These are phyloP conservation scores for Dasysyrphus tricinctus DNA, from an alignment of 2,888 invertebrate genomes.

Conservation along the genomic window DNA sequence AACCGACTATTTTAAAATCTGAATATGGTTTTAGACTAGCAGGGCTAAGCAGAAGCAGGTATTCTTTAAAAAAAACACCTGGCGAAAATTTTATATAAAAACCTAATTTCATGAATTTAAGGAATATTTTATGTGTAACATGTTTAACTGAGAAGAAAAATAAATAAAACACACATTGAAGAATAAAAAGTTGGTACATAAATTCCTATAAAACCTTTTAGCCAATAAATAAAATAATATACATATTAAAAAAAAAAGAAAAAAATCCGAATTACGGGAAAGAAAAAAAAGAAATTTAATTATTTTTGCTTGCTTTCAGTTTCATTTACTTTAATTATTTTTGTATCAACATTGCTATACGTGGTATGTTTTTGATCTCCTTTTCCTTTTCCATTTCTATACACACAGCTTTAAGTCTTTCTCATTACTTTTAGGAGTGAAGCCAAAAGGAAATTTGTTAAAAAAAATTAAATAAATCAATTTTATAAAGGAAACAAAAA, in stretches of 20 bases:
- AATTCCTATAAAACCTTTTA: background rate
- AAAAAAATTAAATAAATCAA: constrained; percentile 31
- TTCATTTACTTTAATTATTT: constrained; percentile 34
- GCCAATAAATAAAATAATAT: background rate
- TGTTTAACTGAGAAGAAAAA: too few species aligned
- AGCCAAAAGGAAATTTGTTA: constrained; percentile 53
- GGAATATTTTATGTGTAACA: too few species aligned
- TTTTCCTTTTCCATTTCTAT: constrained; percentile 5
- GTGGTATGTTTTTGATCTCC: background rate
- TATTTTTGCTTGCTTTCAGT: constrained; percentile 70
- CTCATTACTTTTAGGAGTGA: constrained; percentile 40
- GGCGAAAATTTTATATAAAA: too few species aligned
- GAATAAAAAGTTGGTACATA: too few species aligned
- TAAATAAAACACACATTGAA: too few species aligned
- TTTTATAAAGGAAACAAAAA: constrained; percentile 33
- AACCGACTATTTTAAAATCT: too few species aligned
- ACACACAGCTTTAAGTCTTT: constrained; percentile 51
- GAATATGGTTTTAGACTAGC: too few species aligned
- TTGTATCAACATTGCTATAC: constrained; percentile 18
- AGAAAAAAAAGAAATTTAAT: constrained; percentile 4
- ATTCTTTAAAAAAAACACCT: too few species aligned
- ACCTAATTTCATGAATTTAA: too few species aligned
- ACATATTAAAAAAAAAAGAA: background rate
- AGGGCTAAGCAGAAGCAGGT: too few species aligned
- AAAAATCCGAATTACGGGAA: background rate